phyloP scores from a whole-genome alignment of 2,113 vertebrate species.

The Halichoerus grypus region DNA sequence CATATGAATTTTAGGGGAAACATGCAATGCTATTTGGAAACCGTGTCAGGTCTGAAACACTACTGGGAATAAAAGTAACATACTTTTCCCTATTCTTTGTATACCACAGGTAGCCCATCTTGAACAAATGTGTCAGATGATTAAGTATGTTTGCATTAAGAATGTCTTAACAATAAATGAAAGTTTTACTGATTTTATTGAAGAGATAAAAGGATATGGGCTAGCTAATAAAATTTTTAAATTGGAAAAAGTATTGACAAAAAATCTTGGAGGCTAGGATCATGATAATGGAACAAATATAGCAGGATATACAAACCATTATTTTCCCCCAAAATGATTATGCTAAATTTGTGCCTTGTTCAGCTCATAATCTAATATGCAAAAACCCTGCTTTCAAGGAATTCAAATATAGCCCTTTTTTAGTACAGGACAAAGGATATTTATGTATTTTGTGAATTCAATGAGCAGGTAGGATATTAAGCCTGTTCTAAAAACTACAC shows the following conservation, averaged over 20 bases:
- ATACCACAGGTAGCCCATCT: not conserved
- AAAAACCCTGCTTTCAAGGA: slow-evolving; percentile 50
- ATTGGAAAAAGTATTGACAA: not conserved
- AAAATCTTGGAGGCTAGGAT: slow-evolving; percentile 10
- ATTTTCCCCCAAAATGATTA: not conserved
- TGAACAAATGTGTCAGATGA: not conserved
- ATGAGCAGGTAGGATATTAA: not conserved
- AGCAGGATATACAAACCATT: not conserved
- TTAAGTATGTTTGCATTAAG: not conserved
- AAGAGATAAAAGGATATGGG: not conserved
- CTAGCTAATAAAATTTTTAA: not conserved
- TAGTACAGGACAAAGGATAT: slow-evolving; percentile 8
- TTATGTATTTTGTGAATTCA: not conserved
- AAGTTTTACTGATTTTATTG: slow-evolving; percentile 20
- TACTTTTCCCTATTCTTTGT: not conserved
- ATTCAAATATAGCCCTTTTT: not conserved
- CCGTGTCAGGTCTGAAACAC: not conserved
- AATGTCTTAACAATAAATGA: not conserved
- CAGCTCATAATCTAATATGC: not conserved
- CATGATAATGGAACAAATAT: not conserved
- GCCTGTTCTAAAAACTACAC: slow-evolving; percentile 6
- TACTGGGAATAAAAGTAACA: not conserved
- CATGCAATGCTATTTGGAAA: not conserved
- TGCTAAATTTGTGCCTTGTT: not conserved
- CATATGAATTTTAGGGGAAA: slow-evolving; percentile 2